Conservation (phyloP, 2,113 vertebrate genomes). For the Circaetus cinerascens region DNA sequence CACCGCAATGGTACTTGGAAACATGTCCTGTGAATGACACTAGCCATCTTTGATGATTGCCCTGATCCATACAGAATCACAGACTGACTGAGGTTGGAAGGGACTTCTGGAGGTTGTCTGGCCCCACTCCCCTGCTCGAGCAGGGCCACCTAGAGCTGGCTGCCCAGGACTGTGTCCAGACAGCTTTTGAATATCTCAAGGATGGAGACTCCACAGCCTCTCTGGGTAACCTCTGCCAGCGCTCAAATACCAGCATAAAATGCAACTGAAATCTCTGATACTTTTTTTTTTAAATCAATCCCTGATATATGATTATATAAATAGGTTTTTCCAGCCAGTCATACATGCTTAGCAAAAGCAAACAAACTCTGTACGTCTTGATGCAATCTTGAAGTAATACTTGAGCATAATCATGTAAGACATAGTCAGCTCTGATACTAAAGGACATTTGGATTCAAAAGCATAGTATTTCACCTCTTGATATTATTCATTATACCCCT, state of each 20-base stretch:
- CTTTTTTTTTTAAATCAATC: not conserved
- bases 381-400: not conserved
- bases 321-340: not conserved
- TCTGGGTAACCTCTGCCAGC: not conserved
- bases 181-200: not conserved
- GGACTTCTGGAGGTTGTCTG: not conserved
- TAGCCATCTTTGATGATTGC: not conserved
- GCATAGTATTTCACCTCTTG: not conserved
- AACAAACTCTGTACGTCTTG: not conserved
- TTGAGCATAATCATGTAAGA: not conserved
- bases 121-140: not conserved
- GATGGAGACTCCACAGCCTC: not conserved
- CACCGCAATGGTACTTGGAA: rapidly evolving
- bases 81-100: not conserved
- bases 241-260: not conserved
- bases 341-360: not conserved
- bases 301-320: not conserved
- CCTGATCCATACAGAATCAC: not conserved
- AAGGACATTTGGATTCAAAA: not conserved
- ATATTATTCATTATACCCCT: not conserved
- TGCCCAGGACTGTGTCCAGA: not conserved
- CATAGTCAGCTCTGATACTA: not conserved
- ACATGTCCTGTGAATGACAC: rapidly evolving
- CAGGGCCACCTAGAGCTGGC: not conserved
- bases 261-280: not conserved